Evolutionary conservation across 1,140 invertebrate genomes (phyloP), one percentile per base, ranked within the genome.

Genomic region (Thaumatotibia leucotreta): DNA sequence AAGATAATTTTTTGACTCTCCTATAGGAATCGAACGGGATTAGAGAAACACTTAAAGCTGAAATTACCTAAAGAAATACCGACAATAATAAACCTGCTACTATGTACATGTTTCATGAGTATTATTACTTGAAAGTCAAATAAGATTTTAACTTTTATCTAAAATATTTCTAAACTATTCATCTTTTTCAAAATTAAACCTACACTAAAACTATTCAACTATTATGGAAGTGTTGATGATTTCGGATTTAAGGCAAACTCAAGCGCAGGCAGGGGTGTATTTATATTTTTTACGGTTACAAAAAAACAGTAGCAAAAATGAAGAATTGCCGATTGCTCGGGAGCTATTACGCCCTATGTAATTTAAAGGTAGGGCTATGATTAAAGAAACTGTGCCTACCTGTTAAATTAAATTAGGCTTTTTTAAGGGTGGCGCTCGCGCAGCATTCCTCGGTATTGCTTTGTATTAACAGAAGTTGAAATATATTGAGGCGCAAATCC

Each of bases 371-470:
- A 86, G 82, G 76, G 80, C 86, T 89, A 85, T 91, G 81, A 91
- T 91, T 91, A 91, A 88, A 84, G 75, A 81, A 84, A 79, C 80
- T 69, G 79, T 87, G 86, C 86, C 88, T 89, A 91, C 86, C 88
- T 89, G 82, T 91, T 90, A 91, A 91, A 91, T 91, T 91, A 91
- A 88, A 89, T 91, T 91, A 91, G 84, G 86, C 86, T 84, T 84
- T 65, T 89, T 87, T 87, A 88, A 88, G 85, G 82, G 82, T 84
- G 83, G 86, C 81, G 84, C 83, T 82, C 66, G 65, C 66, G 74
- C 70, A 70, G 72, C 83, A 91, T 87, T 88, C 84, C 82, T 62
- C 62, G 62, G 65, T 68, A 73, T 74, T 71, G 67, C 69, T 24
- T 78, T 64, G 73, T 75, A 81, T 81, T 80, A 78, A 84, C 73